Evolutionary conservation across 2,888 invertebrate genomes (phyloP).

Genomic region (Drosophila eohydei): DNA sequence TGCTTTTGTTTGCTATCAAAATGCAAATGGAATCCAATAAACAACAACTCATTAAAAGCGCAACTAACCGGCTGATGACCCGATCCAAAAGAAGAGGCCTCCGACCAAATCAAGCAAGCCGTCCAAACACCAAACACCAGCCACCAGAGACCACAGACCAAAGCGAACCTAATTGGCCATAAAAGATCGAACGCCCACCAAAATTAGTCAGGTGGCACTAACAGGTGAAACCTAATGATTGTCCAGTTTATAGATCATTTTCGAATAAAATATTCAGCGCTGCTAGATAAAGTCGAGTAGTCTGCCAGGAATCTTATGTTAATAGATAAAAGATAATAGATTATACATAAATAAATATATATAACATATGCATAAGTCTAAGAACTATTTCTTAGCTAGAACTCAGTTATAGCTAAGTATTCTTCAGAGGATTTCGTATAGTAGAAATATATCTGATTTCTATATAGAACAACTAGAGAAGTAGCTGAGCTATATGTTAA

Average conservation of each 20-base stretch:
- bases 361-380: too few relatives aligned
- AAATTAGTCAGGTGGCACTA: constrained; percentile 18
- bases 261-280: too few relatives aligned
- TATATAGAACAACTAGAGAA: too few relatives aligned
- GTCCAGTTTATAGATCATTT: neutral
- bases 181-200: constrained; percentile 28
- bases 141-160: neutral
- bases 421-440: neutral
- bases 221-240: constrained; percentile 18
- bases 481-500: too few relatives aligned
- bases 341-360: neutral
- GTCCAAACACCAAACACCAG: neutral
- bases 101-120: constrained; percentile 7
- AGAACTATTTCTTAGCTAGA: neutral
- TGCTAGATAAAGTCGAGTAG: too few relatives aligned
- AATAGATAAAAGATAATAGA: neutral
- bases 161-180: constrained; percentile 33
- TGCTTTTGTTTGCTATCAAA: constrained; percentile 43
- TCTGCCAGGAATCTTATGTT: too few relatives aligned
- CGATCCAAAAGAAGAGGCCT: constrained; percentile 17
- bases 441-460: neutral
- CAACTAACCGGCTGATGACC: constrained; percentile 66
- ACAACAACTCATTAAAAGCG: constrained; percentile 76
- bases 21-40: constrained; percentile 74
- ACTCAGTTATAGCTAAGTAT: neutral